Evolutionary conservation across 2,888 invertebrate genomes (phyloP).

Genomic region (Dendrolimus pini): DNA sequence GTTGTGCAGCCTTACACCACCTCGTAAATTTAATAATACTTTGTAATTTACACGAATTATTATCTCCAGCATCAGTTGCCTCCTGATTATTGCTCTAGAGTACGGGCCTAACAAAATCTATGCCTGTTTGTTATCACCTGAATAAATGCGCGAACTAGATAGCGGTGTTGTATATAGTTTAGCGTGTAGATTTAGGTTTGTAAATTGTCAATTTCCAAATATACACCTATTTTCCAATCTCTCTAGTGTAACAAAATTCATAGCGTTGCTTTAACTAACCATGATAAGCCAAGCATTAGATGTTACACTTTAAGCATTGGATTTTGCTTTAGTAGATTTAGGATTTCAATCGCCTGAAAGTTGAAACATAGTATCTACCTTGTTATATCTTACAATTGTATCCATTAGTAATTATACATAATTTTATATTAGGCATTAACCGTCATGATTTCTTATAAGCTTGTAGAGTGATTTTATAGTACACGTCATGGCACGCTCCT

Average conservation of each 20-base stretch:
- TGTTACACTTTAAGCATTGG: constrained; percentile 26
- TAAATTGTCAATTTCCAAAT: constrained; percentile 68
- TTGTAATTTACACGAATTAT: too few relatives aligned
- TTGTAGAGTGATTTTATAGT: neutral
- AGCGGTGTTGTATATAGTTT: constrained; percentile 36
- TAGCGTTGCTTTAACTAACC: constrained; percentile 50
- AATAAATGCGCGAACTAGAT: constrained; percentile 26
- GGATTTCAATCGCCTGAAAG: constrained; percentile 27
- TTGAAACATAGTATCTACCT: constrained; percentile 12
- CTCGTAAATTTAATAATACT: too few relatives aligned
- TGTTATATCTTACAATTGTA: neutral
- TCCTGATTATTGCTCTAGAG: too few relatives aligned
- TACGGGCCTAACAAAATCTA: too few relatives aligned
- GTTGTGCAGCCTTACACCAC: too few relatives aligned
- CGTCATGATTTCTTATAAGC: neutral
- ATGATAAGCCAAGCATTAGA: constrained; percentile 42
- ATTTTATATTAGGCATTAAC: neutral
- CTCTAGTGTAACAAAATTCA: constrained; percentile 37
- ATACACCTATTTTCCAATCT: constrained; percentile 45
- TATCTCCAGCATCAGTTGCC: too few relatives aligned
- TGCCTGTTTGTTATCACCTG: neutral
- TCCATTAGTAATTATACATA: neutral
- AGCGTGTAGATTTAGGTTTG: constrained; percentile 50
- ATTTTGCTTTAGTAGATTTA: constrained; percentile 54
- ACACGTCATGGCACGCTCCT: neutral